A percentile compares a stretch with the other conserved stretches of the same genome.
phyloP scores from a whole-genome alignment of 2,797 vertebrate species.

The Megalops cyprinoides region DNA sequence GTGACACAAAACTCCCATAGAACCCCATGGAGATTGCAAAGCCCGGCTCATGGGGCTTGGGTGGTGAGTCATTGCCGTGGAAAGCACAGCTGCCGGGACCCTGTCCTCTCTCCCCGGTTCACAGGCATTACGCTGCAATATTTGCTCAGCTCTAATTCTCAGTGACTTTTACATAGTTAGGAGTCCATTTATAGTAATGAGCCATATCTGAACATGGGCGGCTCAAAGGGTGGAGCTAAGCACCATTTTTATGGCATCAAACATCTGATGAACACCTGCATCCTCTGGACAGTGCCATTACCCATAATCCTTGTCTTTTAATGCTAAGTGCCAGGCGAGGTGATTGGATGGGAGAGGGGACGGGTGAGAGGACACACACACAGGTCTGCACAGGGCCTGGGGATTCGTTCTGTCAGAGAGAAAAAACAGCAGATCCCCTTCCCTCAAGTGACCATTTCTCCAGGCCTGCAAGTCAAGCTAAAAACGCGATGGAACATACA shows the following conservation, averaged over 20 bases:
- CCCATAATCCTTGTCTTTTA: too few relatives aligned
- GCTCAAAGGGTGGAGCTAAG: neutral
- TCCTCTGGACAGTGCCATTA: too few relatives aligned
- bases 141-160: neutral
- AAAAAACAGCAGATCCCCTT: too few relatives aligned
- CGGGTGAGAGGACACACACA: too few relatives aligned
- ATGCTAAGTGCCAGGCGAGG: neutral
- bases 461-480: too few relatives aligned
- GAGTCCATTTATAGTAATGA: neutral
- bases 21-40: too few relatives aligned
- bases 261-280: neutral
- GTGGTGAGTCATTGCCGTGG: neutral
- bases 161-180: neutral
- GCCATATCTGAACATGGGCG: neutral
- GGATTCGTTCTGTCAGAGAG: too few relatives aligned
- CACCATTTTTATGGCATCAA: neutral
- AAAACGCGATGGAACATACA: too few relatives aligned
- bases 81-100: neutral
- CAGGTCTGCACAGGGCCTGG: too few relatives aligned
- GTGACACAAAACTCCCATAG: neutral
- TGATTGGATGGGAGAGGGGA: neutral
- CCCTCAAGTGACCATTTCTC: too few relatives aligned
- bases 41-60: neutral
- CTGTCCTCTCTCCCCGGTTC: neutral
- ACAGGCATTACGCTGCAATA: neutral